Evolutionary conservation across 2,797 vertebrate genomes (phyloP), one percentile per base, ranked within the genome.

Genomic region (Sphenodon punctatus): DNA sequence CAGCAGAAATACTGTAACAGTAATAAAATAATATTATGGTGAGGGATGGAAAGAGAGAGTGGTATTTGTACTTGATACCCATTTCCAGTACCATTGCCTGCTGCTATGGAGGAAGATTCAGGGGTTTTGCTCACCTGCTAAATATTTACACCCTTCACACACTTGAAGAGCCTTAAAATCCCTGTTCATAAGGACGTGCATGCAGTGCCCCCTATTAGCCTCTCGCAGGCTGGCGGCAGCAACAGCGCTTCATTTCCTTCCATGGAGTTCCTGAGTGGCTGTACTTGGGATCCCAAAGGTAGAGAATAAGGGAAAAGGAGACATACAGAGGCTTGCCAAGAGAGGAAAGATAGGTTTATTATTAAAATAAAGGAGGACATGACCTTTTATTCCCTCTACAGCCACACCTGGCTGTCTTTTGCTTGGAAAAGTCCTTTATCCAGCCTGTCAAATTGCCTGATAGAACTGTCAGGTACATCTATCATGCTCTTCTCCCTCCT

Each of bases 391-490:
- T 61, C n/a, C 32, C 45, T 55, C 55, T 55, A 8, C 76, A n/a
- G n/a, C 43, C 1, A 0, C 41, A 63, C 67, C 27, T 63, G 60
- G 46, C 20, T 10, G 85, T 39, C 48, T 27, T 78, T 67, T 66
- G 14, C 42, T 73, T 83, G 76, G 69, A 69, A 55, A 17, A 5
- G 5, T 78, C 39, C 42, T 13, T 3, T 3, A 53, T 43, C 43
- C 61, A 78, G 42, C 68, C 30, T 78, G 63, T 16, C n/a, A 43
- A 78, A 34, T 75, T 64, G 49, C 45, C 60, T 1, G 0, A 49
- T 25, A 39, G 75, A 87, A 43, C n/a, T 72, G 78, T 78, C 75
- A 72, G 53, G 80, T 81, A 69, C 53, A 45, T 75, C 5, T 65
- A 30, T 73, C 41, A 11, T 72, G 2, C 19, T 82, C 23, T 56